A percentile compares a stretch with the other conserved stretches of the same genome.
Evolutionary conservation across 2,113 vertebrate species (phyloP).

Genomic region (Prochilodus magdalenae): DNA sequence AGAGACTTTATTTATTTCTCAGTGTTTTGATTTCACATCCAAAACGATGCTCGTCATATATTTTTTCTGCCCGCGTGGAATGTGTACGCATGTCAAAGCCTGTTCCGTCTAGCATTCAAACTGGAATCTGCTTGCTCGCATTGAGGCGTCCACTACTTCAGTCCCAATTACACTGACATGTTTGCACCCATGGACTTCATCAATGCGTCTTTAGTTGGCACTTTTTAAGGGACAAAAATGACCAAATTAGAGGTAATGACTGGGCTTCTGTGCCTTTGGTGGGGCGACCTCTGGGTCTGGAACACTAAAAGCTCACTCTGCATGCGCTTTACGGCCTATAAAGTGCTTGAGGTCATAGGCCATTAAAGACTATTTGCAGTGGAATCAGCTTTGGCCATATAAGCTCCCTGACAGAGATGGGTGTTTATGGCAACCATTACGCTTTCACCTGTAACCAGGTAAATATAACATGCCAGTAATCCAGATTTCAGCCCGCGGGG

Average conservation of each 20-base stretch:
- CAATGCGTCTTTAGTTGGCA: constrained; percentile 48
- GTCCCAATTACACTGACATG: constrained; percentile 53
- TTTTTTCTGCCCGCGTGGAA: constrained; percentile 52
- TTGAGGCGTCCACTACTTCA: constrained; percentile 41
- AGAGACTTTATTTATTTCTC: constrained; percentile 36
- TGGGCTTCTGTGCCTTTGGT: constrained; percentile 51
- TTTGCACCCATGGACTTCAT: constrained; percentile 52
- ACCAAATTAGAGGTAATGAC: constrained; percentile 55
- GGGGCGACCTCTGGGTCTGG: constrained; percentile 53
- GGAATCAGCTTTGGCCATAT: constrained; percentile 60
- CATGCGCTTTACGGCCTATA: constrained; percentile 66
- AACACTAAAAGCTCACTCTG: constrained; percentile 60
- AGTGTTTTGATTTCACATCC: constrained; percentile 39
- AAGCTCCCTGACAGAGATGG: constrained; percentile 48
- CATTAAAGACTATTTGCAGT: constrained; percentile 66
- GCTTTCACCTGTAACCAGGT: constrained; percentile 34
- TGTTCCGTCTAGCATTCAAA: constrained; percentile 33
- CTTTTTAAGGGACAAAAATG: constrained; percentile 34
- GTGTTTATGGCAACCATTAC: constrained; percentile 64
- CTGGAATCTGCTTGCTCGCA: constrained; percentile 42
- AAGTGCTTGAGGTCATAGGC: constrained; percentile 72
- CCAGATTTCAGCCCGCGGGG: background rate
- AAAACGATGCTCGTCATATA: constrained; percentile 41
- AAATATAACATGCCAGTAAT: background rate
- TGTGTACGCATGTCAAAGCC: constrained; percentile 56